phyloP scores from a whole-genome alignment of 2,113 vertebrate species.

The Leucopsar rothschildi region DNA sequence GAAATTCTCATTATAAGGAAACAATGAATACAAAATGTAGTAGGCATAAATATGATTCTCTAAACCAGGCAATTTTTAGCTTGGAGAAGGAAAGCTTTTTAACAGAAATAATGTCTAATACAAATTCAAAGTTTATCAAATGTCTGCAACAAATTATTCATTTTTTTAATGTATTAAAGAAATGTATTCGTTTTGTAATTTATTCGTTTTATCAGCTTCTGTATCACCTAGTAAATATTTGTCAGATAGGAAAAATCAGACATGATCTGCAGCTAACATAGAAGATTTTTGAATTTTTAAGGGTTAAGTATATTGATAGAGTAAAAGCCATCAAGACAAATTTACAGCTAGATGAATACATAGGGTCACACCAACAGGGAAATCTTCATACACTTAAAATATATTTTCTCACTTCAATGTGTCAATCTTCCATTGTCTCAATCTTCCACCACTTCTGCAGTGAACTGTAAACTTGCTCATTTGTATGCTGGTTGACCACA shows the following conservation, averaged over 20 bases:
- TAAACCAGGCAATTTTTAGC: not conserved
- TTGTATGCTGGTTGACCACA: not conserved
- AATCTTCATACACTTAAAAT: not conserved
- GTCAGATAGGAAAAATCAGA: not conserved
- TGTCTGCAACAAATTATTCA: not conserved
- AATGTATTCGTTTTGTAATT: not conserved
- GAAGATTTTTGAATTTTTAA: not conserved
- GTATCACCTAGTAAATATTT: not conserved
- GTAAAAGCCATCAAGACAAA: not conserved
- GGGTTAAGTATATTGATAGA: not conserved
- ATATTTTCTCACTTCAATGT: not conserved
- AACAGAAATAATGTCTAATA: not conserved
- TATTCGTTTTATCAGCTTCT: not conserved
- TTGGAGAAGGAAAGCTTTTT: not conserved
- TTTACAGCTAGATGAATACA: not conserved
- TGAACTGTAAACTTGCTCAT: not conserved
- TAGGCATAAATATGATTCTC: not conserved
- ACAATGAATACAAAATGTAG: not conserved
- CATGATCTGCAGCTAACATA: not conserved
- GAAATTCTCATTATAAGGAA: not conserved
- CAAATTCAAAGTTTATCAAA: not conserved
- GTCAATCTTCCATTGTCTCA: rapidly evolving
- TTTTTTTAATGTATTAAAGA: not conserved
- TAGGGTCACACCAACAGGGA: not conserved
- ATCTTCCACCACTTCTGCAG: not conserved